A percentile compares a stretch with the other conserved stretches of the same genome.
Evolutionary conservation across 2,888 invertebrate genomes (phyloP).

Genomic region (Leptogaster cylindrica): DNA sequence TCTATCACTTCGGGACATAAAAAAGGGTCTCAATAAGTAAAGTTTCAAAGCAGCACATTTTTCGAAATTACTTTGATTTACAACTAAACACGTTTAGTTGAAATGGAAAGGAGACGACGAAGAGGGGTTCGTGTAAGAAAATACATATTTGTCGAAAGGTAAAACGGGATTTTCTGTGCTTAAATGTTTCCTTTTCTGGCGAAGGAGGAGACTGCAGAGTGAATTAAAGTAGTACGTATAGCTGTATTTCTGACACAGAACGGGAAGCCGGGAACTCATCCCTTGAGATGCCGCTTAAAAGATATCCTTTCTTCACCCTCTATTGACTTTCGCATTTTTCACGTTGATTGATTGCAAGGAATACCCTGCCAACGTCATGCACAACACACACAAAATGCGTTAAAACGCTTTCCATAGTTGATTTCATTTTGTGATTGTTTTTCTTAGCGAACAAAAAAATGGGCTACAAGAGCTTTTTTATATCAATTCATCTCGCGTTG

Average conservation of each 20-base stretch:
- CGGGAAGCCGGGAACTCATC: neutral
- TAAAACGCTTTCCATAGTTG: constrained; percentile 2
- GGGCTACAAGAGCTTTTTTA: neutral
- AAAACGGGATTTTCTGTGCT: constrained; percentile 36
- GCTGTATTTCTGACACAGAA: neutral
- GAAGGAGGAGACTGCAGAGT: neutral
- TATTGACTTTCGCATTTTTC: constrained; percentile 45
- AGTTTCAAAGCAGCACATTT: constrained; percentile 7
- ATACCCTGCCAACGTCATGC: constrained; percentile 12
- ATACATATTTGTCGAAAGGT: neutral
- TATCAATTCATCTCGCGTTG: neutral
- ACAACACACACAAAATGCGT: neutral
- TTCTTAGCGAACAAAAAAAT: neutral
- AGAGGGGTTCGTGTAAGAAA: constrained; percentile 26
- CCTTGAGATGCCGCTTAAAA: constrained; percentile 19
- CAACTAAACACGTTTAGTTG: constrained; percentile 40
- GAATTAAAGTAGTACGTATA: neutral
- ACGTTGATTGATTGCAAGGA: constrained; percentile 43
- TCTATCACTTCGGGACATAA: too few relatives aligned
- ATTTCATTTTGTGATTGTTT: constrained; percentile 12
- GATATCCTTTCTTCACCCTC: constrained; percentile 22
- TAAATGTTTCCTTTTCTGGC: constrained; percentile 28
- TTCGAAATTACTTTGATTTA: constrained; percentile 43
- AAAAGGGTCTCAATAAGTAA: too few relatives aligned
- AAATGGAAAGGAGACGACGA: neutral